phyloP scores from a whole-genome alignment of 2,888 invertebrate species.

The Campoletis raptor region DNA sequence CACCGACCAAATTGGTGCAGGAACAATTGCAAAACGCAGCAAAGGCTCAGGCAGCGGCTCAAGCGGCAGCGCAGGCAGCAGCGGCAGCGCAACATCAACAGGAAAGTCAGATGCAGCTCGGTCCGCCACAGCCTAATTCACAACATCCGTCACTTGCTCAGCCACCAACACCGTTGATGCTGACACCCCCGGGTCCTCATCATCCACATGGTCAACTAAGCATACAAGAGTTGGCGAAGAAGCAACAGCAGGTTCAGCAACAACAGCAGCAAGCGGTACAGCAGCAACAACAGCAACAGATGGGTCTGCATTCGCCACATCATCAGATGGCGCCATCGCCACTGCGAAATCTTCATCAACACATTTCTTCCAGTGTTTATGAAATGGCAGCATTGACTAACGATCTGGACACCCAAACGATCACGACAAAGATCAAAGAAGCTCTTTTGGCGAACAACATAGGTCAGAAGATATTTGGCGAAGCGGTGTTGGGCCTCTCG shows the following conservation, averaged over 20 bases:
- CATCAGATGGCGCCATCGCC: slow-evolving; percentile 88
- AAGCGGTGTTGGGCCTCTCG: slow-evolving; percentile 97
- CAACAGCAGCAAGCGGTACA: slow-evolving; percentile 86
- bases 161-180: slow-evolving; percentile 88
- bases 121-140: slow-evolving; percentile 82
- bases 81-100: slow-evolving; percentile 81
- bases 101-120: slow-evolving; percentile 82
- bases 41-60: slow-evolving; percentile 82
- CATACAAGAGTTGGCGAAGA: slow-evolving; percentile 88
- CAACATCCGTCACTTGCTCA: slow-evolving; percentile 82
- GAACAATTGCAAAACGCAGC: slow-evolving; percentile 84
- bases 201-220: slow-evolving; percentile 90
- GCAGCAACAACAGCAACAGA: slow-evolving; percentile 85
- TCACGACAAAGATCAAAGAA: slow-evolving; percentile 98
- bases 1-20: slow-evolving; percentile 91
- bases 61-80: slow-evolving; percentile 81
- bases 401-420: slow-evolving; percentile 97
- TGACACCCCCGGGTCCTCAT: slow-evolving; percentile 92
- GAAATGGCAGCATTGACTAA: slow-evolving; percentile 99
- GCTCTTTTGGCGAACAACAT: slow-evolving; percentile 98
- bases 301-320: slow-evolving; percentile 88
- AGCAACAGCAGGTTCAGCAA: slow-evolving; percentile 86
- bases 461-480: slow-evolving; percentile 99
- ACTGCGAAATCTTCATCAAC: slow-evolving; percentile 92
- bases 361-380: slow-evolving; percentile 97